Conservation (phyloP, 2,888 invertebrate genomes). For the Cheilosia variabilis region DNA sequence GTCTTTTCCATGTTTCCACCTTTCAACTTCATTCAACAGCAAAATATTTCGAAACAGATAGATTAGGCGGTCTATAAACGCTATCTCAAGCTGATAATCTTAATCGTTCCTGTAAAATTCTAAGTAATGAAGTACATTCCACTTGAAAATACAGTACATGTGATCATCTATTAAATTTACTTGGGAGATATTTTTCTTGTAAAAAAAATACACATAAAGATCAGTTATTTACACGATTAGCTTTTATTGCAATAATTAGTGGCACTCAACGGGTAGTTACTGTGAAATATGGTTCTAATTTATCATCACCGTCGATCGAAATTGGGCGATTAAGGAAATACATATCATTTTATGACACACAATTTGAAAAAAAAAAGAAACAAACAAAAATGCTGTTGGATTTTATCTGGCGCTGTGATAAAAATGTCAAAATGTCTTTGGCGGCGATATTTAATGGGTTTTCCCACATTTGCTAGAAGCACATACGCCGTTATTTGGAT, state of each 20-base stretch:
- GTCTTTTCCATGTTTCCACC: neutral
- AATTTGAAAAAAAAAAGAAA: neutral
- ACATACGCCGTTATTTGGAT: too few relatives aligned
- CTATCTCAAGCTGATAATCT: conserved; percentile 2
- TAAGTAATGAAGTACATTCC: neutral
- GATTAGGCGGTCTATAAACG: neutral
- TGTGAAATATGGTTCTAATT: neutral
- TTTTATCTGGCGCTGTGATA: neutral
- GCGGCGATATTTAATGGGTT: neutral
- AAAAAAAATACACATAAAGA: neutral
- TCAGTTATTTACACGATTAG: neutral
- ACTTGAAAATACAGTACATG: neutral
- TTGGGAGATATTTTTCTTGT: neutral
- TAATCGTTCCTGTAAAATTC: neutral
- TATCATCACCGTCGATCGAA: neutral
- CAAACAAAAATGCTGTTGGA: neutral
- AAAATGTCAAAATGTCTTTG: neutral
- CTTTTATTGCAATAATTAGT: neutral
- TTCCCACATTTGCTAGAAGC: too few relatives aligned
- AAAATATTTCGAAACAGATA: neutral
- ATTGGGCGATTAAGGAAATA: neutral
- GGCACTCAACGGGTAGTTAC: neutral
- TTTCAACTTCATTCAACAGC: neutral
- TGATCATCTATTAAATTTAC: neutral
- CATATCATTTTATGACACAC: neutral